Conservation (phyloP, 2,888 invertebrate species). For the Geophilus truncorum region DNA sequence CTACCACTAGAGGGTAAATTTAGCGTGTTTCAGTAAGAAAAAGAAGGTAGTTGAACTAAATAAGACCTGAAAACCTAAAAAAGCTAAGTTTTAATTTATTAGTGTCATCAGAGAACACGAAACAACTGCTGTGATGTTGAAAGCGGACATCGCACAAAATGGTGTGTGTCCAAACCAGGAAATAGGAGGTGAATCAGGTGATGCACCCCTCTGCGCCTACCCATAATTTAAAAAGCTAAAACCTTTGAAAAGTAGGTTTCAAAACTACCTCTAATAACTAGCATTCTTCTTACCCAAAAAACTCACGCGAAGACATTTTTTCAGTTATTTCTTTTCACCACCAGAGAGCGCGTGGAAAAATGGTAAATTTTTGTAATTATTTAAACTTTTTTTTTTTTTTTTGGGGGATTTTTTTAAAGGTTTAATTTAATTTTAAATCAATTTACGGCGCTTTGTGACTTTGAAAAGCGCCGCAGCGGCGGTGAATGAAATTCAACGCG, state of each 20-base stretch:
- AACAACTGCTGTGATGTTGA: background rate
- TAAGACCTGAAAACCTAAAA: background rate
- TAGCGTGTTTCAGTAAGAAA: too few species aligned
- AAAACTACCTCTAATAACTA: background rate
- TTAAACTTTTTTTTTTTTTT: too few species aligned
- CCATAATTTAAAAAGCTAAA: background rate
- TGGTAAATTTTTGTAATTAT: too few species aligned
- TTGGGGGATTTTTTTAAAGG: too few species aligned
- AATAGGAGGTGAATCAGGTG: background rate
- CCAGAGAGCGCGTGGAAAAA: too few species aligned
- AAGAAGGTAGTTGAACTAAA: background rate
- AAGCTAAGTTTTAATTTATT: background rate
- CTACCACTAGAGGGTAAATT: too few species aligned
- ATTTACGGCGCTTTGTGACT: too few species aligned
- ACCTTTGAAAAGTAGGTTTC: background rate
- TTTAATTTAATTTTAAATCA: too few species aligned
- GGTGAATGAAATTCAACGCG: background rate
- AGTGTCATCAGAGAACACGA: background rate
- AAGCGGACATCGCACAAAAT: background rate
- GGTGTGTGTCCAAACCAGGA: background rate
- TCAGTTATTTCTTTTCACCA: too few species aligned
- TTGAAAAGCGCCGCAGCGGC: too few species aligned
- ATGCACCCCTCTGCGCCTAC: background rate
- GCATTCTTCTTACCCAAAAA: too few species aligned
- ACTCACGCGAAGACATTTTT: too few species aligned